These are phyloP conservation scores for Odontocolon sp. DNA, from an alignment of 2,888 invertebrate species.

Conservation along the genomic window DNA sequence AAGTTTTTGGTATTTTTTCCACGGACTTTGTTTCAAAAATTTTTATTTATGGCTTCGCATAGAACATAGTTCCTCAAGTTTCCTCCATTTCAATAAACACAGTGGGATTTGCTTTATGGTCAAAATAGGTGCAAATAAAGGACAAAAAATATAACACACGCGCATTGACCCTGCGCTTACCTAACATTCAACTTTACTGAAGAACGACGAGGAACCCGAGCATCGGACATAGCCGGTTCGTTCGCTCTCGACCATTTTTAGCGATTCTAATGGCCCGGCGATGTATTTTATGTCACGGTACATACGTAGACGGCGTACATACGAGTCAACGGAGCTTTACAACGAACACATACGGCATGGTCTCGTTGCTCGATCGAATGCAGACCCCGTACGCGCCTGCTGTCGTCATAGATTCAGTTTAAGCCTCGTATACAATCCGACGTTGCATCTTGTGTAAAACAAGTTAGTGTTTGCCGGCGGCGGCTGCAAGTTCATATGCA, in stretches of 20 bases:
- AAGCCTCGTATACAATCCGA: constrained; percentile 32
- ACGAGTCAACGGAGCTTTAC: background rate
- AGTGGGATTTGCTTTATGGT: background rate
- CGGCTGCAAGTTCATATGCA: no score
- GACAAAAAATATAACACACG: background rate
- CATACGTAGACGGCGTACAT: background rate
- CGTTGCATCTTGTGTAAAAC: constrained; percentile 37
- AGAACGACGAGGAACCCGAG: background rate
- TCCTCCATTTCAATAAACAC: no score
- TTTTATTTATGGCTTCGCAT: no score
- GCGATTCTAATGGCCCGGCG: constrained; percentile 17
- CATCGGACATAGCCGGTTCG: no score
- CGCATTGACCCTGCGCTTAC: background rate
- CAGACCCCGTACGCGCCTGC: constrained; percentile 20
- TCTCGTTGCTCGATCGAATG: background rate
- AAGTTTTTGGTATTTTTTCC: no score
- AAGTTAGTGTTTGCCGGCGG: constrained; percentile 23
- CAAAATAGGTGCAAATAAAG: background rate
- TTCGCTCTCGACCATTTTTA: constrained; percentile 11
- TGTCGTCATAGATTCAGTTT: constrained; percentile 40
- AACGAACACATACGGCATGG: background rate
- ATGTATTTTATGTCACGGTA: constrained; percentile 19
- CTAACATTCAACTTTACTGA: background rate
- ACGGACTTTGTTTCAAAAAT: no score
- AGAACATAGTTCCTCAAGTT: no score